These are phyloP conservation scores for Drosophila nigricruria DNA, from an alignment of 2,888 invertebrate species.

Conservation along the genomic window DNA sequence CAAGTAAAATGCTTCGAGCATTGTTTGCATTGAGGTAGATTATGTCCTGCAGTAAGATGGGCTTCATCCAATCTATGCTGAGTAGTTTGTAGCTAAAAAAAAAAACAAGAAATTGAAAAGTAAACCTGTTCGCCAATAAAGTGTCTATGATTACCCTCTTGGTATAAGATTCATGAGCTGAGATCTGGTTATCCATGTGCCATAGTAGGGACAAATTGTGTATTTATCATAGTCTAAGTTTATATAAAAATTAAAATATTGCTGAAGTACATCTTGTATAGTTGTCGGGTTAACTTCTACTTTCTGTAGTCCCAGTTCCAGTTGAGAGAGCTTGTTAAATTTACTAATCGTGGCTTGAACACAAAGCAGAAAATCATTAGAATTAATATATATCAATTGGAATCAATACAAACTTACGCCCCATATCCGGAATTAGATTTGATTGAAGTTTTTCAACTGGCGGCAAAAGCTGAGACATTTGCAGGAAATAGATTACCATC, in stretches of 20 bases:
- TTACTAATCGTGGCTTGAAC: not conserved
- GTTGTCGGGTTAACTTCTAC: not conserved
- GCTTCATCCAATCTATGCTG: not conserved
- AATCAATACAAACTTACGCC: not conserved
- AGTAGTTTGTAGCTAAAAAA: not conserved
- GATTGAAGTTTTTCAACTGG: not conserved
- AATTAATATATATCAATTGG: not conserved
- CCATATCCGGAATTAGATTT: not conserved
- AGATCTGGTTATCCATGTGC: not conserved
- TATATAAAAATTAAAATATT: conserved; percentile 3
- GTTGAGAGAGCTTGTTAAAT: not conserved
- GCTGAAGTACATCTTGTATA: not conserved
- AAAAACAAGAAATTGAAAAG: not conserved
- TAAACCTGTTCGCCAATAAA: not conserved
- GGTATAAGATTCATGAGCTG: not conserved
- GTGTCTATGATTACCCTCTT: not conserved
- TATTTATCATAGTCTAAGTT: not conserved
- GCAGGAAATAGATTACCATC: conserved; percentile 9
- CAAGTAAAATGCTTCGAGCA: not conserved
- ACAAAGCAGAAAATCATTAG: not conserved
- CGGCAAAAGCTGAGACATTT: not conserved
- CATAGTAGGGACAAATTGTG: not conserved
- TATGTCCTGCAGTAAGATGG: conserved; percentile 2
- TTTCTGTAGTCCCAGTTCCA: not conserved
- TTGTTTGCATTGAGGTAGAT: not conserved